Evolutionary conservation across 1,140 invertebrate genomes (phyloP), one percentile per base, ranked within the genome.

Genomic region (Heliconius congener): DNA sequence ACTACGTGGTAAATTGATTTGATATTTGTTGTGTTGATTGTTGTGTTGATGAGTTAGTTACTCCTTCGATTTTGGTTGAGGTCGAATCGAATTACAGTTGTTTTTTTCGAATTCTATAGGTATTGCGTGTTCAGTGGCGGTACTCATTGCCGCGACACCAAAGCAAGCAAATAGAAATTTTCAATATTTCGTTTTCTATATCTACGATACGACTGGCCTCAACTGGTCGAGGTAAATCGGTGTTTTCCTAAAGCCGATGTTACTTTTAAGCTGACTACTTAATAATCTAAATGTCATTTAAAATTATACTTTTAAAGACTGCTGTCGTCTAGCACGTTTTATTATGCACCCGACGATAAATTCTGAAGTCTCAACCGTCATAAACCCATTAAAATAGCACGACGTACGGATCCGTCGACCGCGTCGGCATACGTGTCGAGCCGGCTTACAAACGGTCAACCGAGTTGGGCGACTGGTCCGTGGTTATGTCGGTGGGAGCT

Each of bases 381-480:
- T 93, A 91, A 92, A 93, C 79, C 87, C 86, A 90, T 91, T 92
- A 89, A 90, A 92, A 89, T 91, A 86, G 84, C 84, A 86, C 86
- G 79, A 76, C 82, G 72, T 84, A 83, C 76, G 77, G 74, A 79
- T 81, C 79, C 74, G 79, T 77, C 46, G 82, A 85, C 74, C 46
- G 70, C 42, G 83, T 85, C 78, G 80, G 76, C 74, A 39, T 77
- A 46, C 74, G 74, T 71, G 81, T 83, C 52, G 81, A 60, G 73
- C 73, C 76, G 72, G 77, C 73, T 76, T 82, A 75, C 80, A 74
- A 79, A 71, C 78, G 60, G 78, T 82, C 83, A 84, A 87, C 81
- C 72, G 39, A 52, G 82, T 88, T 77, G 86, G 27, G 13, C 78
- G 78, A 87, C 81, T 42, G 52, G 83, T 89, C 81, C 82, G 82